Evolutionary conservation across 2,888 invertebrate species (phyloP).

Genomic region (Papilio protenor): DNA sequence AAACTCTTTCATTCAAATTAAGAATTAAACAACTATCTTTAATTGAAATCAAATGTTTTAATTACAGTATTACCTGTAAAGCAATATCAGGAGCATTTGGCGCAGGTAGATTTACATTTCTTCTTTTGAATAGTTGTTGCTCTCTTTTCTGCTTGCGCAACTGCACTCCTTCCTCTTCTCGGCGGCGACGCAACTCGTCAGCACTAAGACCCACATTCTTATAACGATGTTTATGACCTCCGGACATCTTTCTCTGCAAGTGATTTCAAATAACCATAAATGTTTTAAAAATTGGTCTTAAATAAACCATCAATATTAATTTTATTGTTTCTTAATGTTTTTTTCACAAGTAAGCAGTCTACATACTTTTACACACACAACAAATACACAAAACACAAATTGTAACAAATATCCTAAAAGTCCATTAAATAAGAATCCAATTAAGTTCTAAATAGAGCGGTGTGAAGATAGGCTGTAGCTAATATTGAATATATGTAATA

Average conservation of each 20-base stretch:
- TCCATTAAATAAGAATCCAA: not conserved
- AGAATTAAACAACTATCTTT: not conserved
- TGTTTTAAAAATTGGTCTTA: not conserved
- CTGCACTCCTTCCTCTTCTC: constrained; percentile 98
- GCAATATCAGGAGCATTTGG: constrained; percentile 70
- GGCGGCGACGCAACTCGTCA: constrained; percentile 94
- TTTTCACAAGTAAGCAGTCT: no score
- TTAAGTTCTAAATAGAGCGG: not conserved
- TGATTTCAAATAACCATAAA: not conserved
- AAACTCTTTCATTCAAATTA: no score
- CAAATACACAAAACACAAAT: no score
- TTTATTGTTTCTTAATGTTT: not conserved
- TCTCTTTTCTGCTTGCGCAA: constrained; percentile 97
- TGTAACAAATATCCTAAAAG: no score
- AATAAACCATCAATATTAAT: not conserved
- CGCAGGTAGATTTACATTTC: constrained; percentile 89
- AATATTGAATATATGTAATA: not conserved
- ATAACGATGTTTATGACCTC: constrained; percentile 94
- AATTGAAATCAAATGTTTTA: constrained; percentile 30
- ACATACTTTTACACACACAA: no score
- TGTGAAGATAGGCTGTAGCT: not conserved
- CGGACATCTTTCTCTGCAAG: constrained; percentile 86
- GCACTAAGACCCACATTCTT: constrained; percentile 97
- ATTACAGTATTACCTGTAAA: constrained; percentile 61
- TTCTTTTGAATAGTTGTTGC: constrained; percentile 95